Evolutionary conservation across 2,888 invertebrate genomes (phyloP), one percentile per base, ranked within the genome.

Genomic region (Parthenolecanium corni): DNA sequence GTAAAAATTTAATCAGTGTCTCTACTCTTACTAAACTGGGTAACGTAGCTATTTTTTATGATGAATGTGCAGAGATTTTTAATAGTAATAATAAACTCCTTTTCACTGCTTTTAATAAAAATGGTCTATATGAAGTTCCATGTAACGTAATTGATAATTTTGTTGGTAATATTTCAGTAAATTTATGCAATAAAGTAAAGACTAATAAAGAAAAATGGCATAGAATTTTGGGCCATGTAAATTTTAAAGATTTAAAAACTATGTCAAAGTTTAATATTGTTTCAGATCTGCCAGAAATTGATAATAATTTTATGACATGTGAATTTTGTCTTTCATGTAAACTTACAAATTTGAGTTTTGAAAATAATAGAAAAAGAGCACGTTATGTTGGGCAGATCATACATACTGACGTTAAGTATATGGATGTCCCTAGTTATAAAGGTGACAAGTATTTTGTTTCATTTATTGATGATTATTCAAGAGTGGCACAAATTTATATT

Each of bases 391-490:
- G 36, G 3, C 40, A 56, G 20, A 56, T 56, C 16, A 40, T 40
- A 3, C 56, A 38, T 23, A 21, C 40, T 18, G 42, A 56, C 31
- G 56, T 56, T 18, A 49, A 49, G 14, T 49, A 49, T 49, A 21
- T 49, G 24, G 49, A 49, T 23, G 49, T 49, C 18, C 16, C 14
- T 9, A 67, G 67, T 24, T 25, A 44, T 14, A 63, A 62, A 20
- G 66, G 67, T 1, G 66, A 66, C 61, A 66, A 64, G 66, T 68
- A 67, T 62, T 67, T 68, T 64, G 12, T 68, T 9, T 25, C 62
- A 1, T 67, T 67, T 23, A 66, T 67, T 16, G 67, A 68, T 64
- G 66, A 68, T 65, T 68, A 66, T 52, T 67, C 66, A 62, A 68
- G 67, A 64, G 18, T 54, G 18, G 64, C 64, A 4, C 56, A 31